Conservation (phyloP, 2,113 vertebrate genomes). For the Enhydra lutris region DNA sequence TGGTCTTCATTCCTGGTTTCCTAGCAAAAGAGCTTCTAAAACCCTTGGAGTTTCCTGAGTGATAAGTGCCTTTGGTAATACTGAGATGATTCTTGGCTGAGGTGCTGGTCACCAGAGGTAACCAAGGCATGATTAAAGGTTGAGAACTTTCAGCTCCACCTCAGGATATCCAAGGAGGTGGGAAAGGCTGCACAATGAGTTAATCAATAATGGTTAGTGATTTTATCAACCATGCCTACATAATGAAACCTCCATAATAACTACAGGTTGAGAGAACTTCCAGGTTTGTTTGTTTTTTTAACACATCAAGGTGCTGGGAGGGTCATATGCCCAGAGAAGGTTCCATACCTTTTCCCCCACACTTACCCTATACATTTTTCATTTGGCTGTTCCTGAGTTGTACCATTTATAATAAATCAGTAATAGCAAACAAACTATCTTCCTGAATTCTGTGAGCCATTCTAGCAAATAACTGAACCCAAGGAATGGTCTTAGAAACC, state of each 20-base stretch:
- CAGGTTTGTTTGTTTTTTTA: not conserved
- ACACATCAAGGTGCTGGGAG: not conserved
- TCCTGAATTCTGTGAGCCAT: not conserved
- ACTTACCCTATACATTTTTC: not conserved
- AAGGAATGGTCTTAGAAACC: not conserved
- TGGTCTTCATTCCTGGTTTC: not conserved
- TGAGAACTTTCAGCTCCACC: not conserved
- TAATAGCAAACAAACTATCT: not conserved
- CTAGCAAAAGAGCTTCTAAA: not conserved
- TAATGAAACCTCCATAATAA: not conserved
- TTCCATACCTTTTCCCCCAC: not conserved
- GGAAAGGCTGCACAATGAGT: not conserved
- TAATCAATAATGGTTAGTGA: not conserved
- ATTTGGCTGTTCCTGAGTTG: not conserved
- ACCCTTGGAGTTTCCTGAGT: not conserved
- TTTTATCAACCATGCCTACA: not conserved
- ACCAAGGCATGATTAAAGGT: not conserved
- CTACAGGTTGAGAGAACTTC: not conserved
- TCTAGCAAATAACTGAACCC: not conserved
- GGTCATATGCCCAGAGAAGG: not conserved
- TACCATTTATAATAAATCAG: not conserved
- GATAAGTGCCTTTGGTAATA: not conserved
- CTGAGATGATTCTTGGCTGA: not conserved
- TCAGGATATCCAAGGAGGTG: not conserved
- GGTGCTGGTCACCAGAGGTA: too few species aligned